phyloP scores from a whole-genome alignment of 2,888 invertebrate species.

The Trichopria drosophilae region DNA sequence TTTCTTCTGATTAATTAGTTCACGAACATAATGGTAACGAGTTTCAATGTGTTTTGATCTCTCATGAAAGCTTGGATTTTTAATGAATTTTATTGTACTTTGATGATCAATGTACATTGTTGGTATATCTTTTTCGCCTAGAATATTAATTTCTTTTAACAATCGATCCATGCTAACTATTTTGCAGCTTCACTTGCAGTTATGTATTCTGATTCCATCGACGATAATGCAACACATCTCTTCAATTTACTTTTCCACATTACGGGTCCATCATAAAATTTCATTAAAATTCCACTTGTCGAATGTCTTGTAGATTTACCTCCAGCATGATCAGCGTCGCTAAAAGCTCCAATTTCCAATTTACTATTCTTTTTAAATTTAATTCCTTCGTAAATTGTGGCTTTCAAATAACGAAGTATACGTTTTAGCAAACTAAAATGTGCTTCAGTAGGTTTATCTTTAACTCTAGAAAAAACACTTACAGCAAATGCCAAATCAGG shows the following conservation, averaged over 20 bases:
- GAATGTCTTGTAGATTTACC: too few species aligned
- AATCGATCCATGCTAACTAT: too few species aligned
- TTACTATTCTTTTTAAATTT: not conserved
- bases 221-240: too few species aligned
- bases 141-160: not conserved
- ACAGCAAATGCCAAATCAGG: too few species aligned
- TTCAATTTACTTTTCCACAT: constrained; percentile 1
- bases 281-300: too few species aligned
- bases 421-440: not conserved
- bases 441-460: not conserved
- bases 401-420: too few species aligned
- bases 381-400: not conserved
- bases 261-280: not conserved
- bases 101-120: not conserved
- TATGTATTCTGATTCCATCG: too few species aligned
- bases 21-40: not conserved
- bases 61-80: too few species aligned
- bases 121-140: not conserved
- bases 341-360: too few species aligned
- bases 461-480: not conserved
- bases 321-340: too few species aligned
- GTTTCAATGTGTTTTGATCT: not conserved
- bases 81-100: not conserved
- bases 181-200: too few species aligned
- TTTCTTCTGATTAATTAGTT: not conserved